Conservation (phyloP, 2,888 invertebrate genomes). For the Lobophora halterata region DNA sequence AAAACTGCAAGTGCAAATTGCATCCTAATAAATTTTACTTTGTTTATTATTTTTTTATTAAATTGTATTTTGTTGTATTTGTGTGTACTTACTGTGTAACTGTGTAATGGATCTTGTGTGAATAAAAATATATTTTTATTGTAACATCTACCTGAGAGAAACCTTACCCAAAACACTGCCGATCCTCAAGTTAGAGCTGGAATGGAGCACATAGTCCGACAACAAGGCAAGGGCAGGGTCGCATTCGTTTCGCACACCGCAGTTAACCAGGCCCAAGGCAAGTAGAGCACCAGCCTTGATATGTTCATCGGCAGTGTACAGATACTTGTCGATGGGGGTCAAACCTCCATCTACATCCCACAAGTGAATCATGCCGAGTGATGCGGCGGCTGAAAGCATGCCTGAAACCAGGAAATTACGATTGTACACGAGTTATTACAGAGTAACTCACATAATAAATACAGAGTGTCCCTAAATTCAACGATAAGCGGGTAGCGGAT, state of each 20-base stretch:
- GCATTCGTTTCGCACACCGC: conserved; percentile 98
- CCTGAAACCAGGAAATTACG: too few species aligned
- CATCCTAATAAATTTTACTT: conserved; percentile 1
- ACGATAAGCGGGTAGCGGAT: too few species aligned
- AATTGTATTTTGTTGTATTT: too few species aligned
- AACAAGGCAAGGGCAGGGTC: conserved; percentile 98
- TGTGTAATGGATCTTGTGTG: too few species aligned
- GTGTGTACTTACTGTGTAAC: too few species aligned
- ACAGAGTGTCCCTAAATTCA: too few species aligned
- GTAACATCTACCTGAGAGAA: too few species aligned
- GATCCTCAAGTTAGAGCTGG: conserved; percentile 90
- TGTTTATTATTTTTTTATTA: too few species aligned
- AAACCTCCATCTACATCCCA: conserved; percentile 99
- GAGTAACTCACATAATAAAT: too few species aligned
- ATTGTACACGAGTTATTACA: too few species aligned
- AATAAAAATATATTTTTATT: too few species aligned
- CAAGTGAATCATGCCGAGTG: conserved; percentile 95
- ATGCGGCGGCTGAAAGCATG: conserved; percentile 98
- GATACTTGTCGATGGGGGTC: conserved; percentile 98
- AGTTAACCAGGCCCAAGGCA: conserved; percentile 98
- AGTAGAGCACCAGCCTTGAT: conserved; percentile 98
- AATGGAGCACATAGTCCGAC: conserved; percentile 95
- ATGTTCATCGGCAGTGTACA: conserved; percentile 96
- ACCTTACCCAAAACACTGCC: conserved; percentile 86
- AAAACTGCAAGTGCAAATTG: not conserved